Percentiles rank a stretch among this genome's conserved stretches.
Conservation (phyloP, 2,113 vertebrate genomes). For the Ascaphus truei region DNA sequence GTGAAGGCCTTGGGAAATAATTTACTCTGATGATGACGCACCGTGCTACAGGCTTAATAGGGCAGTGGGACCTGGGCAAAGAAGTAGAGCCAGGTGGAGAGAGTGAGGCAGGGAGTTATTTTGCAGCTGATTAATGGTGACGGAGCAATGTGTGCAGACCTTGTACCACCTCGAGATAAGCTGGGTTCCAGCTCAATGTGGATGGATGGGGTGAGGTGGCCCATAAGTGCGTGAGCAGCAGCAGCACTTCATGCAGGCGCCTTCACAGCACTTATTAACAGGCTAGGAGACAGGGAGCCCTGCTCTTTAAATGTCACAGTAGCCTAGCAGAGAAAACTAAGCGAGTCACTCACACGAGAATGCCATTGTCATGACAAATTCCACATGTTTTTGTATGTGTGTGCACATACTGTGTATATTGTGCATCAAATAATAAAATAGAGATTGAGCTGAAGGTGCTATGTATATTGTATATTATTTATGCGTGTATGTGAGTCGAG, state of each 20-base stretch:
- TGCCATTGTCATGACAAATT: constrained; percentile 14
- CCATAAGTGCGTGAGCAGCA: background rate
- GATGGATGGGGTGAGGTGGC: background rate
- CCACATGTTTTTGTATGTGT: background rate
- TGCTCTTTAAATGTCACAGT: constrained; percentile 33
- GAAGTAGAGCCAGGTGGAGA: background rate
- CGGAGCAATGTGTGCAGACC: background rate
- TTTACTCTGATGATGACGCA: background rate
- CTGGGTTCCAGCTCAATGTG: background rate
- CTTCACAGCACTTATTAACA: constrained; percentile 8
- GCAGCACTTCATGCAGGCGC: background rate
- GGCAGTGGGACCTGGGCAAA: background rate
- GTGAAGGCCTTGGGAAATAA: background rate
- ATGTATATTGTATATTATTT: background rate
- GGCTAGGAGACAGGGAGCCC: background rate
- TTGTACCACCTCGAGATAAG: background rate
- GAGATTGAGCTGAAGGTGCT: background rate
- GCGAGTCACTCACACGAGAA: constrained; percentile 21
- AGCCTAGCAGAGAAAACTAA: background rate
- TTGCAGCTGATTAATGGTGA: constrained; percentile 15
- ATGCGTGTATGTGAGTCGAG: background rate
- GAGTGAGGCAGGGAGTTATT: background rate
- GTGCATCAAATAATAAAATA: background rate
- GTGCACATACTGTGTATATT: background rate
- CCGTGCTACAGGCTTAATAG: background rate